These are phyloP conservation scores for Plumapathes pennacea DNA, from an alignment of 92 coral and sea anemone genomes.

Conservation along the genomic window DNA sequence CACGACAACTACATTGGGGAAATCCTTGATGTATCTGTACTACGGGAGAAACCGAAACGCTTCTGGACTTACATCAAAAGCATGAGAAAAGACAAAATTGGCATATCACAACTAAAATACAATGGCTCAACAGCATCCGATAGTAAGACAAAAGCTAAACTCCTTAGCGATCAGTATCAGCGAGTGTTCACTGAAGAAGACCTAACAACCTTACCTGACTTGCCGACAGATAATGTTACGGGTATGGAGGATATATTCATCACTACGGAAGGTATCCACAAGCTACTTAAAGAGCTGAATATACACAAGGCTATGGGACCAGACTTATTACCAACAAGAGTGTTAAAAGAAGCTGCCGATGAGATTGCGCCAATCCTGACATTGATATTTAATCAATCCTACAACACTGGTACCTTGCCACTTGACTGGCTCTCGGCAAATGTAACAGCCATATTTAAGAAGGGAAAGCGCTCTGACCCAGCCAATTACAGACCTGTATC, in stretches of 20 bases:
- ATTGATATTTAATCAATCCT: conserved; percentile 12
- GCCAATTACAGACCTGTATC: conserved; percentile 11
- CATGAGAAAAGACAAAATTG: conserved; percentile 3
- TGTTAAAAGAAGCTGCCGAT: conserved; percentile 24
- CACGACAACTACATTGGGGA: too few relatives aligned
- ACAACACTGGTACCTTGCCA: conserved; percentile 3
- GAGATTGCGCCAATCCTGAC: conserved; percentile 19
- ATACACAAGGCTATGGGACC: conserved; percentile 18
- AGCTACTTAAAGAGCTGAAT: conserved; percentile 13
- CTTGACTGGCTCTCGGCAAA: conserved; percentile 13
- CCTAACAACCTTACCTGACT: conserved; percentile 6
- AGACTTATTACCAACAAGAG: conserved; percentile 25
- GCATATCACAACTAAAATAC: conserved; percentile 8
- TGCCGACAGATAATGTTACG: conserved; percentile 7
- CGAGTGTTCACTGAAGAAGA: conserved; percentile 19
- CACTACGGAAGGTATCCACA: conserved; percentile 7
- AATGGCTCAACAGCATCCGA: conserved; percentile 19
- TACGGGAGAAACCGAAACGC: too few relatives aligned
- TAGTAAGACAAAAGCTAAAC: conserved; percentile 13
- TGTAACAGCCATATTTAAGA: conserved; percentile 1
- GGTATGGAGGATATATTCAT: conserved; percentile 18
- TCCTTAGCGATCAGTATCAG: conserved; percentile 19
- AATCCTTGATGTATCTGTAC: too few relatives aligned
- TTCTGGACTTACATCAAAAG: conserved; percentile 12
- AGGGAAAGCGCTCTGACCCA: conserved; percentile 10